Evolutionary conservation across 2,113 vertebrate genomes (phyloP).

Genomic region (Calyptomena viridis): DNA sequence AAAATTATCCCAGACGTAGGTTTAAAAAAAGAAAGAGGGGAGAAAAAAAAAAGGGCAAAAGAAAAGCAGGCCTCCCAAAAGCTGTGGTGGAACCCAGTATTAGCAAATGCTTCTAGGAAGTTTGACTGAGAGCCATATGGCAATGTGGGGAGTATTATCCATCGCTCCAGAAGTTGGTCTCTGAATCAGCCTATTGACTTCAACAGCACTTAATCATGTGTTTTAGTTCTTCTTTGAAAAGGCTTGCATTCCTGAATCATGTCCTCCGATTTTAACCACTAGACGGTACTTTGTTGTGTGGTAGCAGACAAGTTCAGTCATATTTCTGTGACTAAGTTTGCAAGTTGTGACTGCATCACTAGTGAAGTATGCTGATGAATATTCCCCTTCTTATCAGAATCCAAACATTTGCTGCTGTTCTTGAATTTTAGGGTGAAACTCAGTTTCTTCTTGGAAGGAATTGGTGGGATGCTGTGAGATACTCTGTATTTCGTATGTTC

Average conservation of each 20-base stretch:
- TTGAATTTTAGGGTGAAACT: not conserved
- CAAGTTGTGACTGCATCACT: slow-evolving; percentile 52
- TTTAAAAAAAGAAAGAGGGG: slow-evolving; percentile 1
- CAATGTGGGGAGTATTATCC: slow-evolving; percentile 60
- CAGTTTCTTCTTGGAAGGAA: not conserved
- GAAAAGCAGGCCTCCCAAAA: slow-evolving; percentile 51
- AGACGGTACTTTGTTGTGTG: slow-evolving; percentile 62
- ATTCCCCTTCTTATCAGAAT: slow-evolving; percentile 43
- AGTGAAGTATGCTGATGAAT: slow-evolving; percentile 35
- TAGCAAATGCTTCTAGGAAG: slow-evolving; percentile 62
- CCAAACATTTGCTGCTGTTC: not conserved
- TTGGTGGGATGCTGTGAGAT: not conserved
- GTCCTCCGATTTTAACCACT: slow-evolving; percentile 61
- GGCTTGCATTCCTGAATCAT: slow-evolving; percentile 61
- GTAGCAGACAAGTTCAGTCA: slow-evolving; percentile 62
- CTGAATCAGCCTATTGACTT: slow-evolving; percentile 67
- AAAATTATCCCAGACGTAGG: slow-evolving; percentile 17
- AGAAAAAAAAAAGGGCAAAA: not conserved
- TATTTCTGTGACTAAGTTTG: slow-evolving; percentile 64
- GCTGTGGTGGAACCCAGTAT: slow-evolving; percentile 38
- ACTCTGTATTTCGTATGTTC: not conserved
- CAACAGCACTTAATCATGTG: slow-evolving; percentile 65
- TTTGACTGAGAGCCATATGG: slow-evolving; percentile 66
- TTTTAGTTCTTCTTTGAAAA: slow-evolving; percentile 60
- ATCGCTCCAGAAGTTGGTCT: slow-evolving; percentile 51